Base-by-base conservation (phyloP, 2,797 vertebrate species). In the Lerista edwardsae region DNA sequence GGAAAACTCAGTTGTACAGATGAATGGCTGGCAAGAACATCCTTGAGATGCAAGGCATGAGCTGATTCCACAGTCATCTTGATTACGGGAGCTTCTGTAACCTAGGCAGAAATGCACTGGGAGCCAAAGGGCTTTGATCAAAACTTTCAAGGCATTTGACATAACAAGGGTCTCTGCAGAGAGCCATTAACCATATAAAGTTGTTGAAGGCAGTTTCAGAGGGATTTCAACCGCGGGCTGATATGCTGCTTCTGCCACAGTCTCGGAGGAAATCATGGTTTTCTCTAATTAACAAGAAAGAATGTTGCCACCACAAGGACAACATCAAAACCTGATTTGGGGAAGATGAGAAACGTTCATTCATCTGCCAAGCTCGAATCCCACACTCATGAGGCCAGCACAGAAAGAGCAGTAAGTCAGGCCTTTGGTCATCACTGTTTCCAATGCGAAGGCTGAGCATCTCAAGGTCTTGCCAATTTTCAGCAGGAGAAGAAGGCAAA, bases 291-390 rank as follows among this genome's bases (percentile, higher is more conserved):
- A 79, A 34, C 7, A 0, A 19, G 0, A 4, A 75, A 69, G 83
- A 88, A 88, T 64, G 19, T 51, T 11, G 83, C 15, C 86, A 80
- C 69, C 77, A 29, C 61, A 0, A 76, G 72, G 59, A 87, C 4
- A 1, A 4, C 1, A 86, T 80, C 84, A 87, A 82, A 86, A 83
- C 79, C 75, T 19, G 62, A 75, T 15, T 86, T 77, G 78, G 79
- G 68, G 84, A 67, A 14, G 23, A 69, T 57, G 68, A 27, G 82
- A 72, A 19, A 23, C 21, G 36, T 62, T 67, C 36, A 2, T 71
- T 74, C 31, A 72, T 75, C 68, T 62, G 17, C 68, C 27, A 47
- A 41, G 10, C 69, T 34, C 0, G 0, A 62, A 51, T 71, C 44
- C 73, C 34, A 39, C 76, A 61, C 39, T n/a, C 47, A 36, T 0